phyloP scores from a whole-genome alignment of 2,797 vertebrate species.

The Microhierax caerulescens region DNA sequence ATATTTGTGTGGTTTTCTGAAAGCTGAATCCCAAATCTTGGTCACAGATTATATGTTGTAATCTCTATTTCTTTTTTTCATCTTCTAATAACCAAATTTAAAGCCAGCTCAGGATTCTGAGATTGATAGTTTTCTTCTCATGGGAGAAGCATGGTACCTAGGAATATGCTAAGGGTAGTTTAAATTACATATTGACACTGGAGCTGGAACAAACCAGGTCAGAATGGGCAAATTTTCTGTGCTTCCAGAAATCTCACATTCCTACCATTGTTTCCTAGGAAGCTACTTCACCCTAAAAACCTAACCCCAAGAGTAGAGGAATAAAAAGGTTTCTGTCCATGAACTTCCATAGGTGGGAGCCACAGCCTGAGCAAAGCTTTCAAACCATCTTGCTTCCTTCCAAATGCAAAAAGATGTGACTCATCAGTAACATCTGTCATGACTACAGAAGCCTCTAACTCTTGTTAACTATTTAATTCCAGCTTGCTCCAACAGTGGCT shows the following conservation, averaged over 20 bases:
- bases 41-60: background rate
- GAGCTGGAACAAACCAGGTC: background rate
- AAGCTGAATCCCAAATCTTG: background rate
- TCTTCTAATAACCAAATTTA: background rate
- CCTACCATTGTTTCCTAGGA: background rate
- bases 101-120: background rate
- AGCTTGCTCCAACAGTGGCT: background rate
- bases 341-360: background rate
- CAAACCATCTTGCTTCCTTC: background rate
- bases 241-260: background rate
- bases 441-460: background rate
- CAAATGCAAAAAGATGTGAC: background rate
- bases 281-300: background rate
- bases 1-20: background rate
- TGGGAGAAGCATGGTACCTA: background rate
- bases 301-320: background rate
- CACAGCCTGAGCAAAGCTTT: background rate
- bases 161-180: background rate
- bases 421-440: background rate
- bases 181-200: background rate
- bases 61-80: background rate
- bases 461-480: background rate
- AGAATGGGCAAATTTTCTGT: background rate
- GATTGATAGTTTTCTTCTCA: background rate
- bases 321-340: background rate